Conservation (phyloP, 2,113 vertebrate species). For the Amblyopsis rosae region DNA sequence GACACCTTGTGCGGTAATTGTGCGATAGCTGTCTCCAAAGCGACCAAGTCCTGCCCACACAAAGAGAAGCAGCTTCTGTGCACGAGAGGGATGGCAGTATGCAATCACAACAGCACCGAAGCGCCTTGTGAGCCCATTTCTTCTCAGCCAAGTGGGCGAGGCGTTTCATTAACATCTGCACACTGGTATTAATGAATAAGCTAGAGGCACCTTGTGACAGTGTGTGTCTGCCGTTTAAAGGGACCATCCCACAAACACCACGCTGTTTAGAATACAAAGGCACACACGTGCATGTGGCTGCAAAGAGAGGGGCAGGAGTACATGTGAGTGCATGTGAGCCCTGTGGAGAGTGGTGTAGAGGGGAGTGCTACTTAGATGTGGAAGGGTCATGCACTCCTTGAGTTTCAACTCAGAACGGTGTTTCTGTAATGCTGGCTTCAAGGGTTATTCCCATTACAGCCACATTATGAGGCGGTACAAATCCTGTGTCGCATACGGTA, state of each 20-base stretch:
- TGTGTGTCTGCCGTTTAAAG: neutral
- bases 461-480: too few species aligned
- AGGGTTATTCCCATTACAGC: too few species aligned
- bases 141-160: conserved; percentile 20
- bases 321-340: too few species aligned
- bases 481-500: too few species aligned
- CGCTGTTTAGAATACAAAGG: too few species aligned
- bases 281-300: too few species aligned
- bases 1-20: conserved; percentile 30
- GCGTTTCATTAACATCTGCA: conserved; percentile 30
- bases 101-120: conserved; percentile 44
- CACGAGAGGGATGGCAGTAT: conserved; percentile 34
- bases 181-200: conserved; percentile 29
- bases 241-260: neutral
- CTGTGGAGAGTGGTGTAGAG: too few species aligned
- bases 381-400: too few species aligned
- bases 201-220: neutral
- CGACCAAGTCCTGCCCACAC: conserved; percentile 63
- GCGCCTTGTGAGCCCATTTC: conserved; percentile 44
- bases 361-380: too few species aligned
- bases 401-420: too few species aligned
- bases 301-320: too few species aligned
- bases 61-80: conserved; percentile 45
- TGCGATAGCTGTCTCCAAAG: conserved; percentile 60
- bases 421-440: too few species aligned